A percentile compares a stretch with the other conserved stretches of the same genome.
These are phyloP conservation scores for Drosophila buzzatii DNA, from an alignment of 2,888 invertebrate genomes.

Conservation along the genomic window DNA sequence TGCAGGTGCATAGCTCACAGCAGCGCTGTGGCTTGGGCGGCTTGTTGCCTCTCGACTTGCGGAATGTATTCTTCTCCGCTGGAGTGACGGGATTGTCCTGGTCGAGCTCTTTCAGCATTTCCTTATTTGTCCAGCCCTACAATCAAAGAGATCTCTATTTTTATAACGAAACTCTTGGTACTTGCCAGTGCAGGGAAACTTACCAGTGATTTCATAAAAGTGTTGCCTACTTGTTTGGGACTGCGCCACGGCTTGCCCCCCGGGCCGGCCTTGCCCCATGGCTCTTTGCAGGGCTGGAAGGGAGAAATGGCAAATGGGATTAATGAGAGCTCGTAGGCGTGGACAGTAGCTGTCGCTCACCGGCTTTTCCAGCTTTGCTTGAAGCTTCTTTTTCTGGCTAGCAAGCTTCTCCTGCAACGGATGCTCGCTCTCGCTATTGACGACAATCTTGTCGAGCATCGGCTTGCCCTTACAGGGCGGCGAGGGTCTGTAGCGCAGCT, in stretches of 20 bases:
- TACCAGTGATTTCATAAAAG: slow-evolving; percentile 93
- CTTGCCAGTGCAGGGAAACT: slow-evolving; percentile 14
- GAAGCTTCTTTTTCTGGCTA: slow-evolving; percentile 69
- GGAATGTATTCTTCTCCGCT: slow-evolving; percentile 82
- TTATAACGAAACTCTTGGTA: fast-evolving
- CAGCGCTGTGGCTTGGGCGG: slow-evolving; percentile 74
- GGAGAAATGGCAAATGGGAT: neutral
- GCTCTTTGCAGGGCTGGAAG: slow-evolving; percentile 76
- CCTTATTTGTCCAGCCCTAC: slow-evolving; percentile 85
- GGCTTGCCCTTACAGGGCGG: slow-evolving; percentile 83
- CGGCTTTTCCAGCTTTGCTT: slow-evolving; percentile 80
- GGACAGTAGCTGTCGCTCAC: slow-evolving; percentile 67
- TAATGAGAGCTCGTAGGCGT: neutral
- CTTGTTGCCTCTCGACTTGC: slow-evolving; percentile 77
- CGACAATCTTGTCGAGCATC: slow-evolving; percentile 87
- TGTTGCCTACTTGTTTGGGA: slow-evolving; percentile 89
- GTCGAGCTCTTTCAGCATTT: slow-evolving; percentile 84
- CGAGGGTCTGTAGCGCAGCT: slow-evolving; percentile 88
- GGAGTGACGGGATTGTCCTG: slow-evolving; percentile 84
- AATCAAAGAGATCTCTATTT: neutral
- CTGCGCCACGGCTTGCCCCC: slow-evolving; percentile 91
- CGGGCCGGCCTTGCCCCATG: slow-evolving; percentile 84
- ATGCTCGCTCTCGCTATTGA: slow-evolving; percentile 79
- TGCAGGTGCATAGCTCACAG: slow-evolving; percentile 83
- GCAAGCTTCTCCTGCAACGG: slow-evolving; percentile 57